These are phyloP conservation scores for Gastrophryne carolinensis DNA, from an alignment of 2,797 vertebrate genomes.

Conservation along the genomic window DNA sequence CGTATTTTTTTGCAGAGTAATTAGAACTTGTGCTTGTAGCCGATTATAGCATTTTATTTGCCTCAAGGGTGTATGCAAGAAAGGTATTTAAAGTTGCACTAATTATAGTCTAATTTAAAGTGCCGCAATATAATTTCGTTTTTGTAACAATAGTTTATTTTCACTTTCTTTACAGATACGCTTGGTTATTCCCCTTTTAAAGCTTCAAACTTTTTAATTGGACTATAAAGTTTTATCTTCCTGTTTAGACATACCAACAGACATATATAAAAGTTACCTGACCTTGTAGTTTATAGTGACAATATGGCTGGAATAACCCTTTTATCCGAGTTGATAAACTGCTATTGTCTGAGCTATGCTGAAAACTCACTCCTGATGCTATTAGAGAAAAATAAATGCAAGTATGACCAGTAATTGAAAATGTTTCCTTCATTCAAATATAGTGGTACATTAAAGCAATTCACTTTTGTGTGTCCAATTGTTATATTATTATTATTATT, in stretches of 20 bases:
- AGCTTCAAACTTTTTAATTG: not conserved
- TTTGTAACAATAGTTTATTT: not conserved
- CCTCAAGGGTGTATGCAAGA: not conserved
- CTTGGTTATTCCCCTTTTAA: not conserved
- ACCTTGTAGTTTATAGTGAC: not conserved
- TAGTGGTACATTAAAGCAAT: too few relatives aligned
- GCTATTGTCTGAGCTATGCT: too few relatives aligned
- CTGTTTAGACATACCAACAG: not conserved
- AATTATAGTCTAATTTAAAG: slow-evolving; percentile 12
- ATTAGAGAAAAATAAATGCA: too few relatives aligned
- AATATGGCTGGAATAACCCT: not conserved
- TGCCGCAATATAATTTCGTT: not conserved
- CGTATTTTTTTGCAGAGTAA: not conserved
- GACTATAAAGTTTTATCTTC: not conserved
- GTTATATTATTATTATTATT: too few relatives aligned
- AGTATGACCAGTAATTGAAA: too few relatives aligned
- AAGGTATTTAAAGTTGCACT: slow-evolving; percentile 17
- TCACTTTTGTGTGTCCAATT: too few relatives aligned
- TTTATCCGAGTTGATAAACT: too few relatives aligned
- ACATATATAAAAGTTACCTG: not conserved
- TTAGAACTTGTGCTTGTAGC: not conserved
- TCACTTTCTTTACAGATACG: not conserved
- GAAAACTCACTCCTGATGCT: too few relatives aligned
- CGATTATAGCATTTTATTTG: slow-evolving; percentile 3
- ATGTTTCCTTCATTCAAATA: too few relatives aligned